Conservation (phyloP, 1,140 invertebrate genomes). For the Lordiphosa mommai region DNA sequence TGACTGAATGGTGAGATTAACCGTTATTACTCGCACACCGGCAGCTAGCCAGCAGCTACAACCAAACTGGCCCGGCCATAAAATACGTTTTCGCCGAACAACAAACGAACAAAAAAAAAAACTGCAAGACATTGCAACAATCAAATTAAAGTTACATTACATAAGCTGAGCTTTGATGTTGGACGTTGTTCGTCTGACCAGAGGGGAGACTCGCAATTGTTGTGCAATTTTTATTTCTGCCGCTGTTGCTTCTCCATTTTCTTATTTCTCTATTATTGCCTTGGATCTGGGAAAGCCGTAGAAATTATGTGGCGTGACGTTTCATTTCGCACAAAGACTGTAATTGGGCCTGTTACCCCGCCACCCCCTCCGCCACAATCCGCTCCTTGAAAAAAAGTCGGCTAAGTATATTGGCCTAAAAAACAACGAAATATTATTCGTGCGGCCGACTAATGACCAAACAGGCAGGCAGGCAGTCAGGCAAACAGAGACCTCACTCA, state of each 20-base stretch:
- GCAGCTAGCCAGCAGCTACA: slow-evolving; percentile 7
- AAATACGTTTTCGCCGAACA: slow-evolving; percentile 42
- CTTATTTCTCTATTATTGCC: slow-evolving; percentile 10
- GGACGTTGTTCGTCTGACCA: neutral
- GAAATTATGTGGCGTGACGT: slow-evolving; percentile 77
- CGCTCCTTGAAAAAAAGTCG: slow-evolving; percentile 27
- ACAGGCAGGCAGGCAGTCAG: slow-evolving; percentile 11
- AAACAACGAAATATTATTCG: slow-evolving; percentile 7
- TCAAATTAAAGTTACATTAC: slow-evolving; percentile 75
- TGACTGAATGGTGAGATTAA: slow-evolving; percentile 8
- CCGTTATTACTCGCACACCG: slow-evolving; percentile 18
- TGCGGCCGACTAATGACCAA: slow-evolving; percentile 29
- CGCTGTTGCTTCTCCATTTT: slow-evolving; percentile 32
- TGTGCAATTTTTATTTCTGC: slow-evolving; percentile 55
- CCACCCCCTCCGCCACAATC: neutral
- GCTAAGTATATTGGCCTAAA: slow-evolving; percentile 62
- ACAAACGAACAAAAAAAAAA: slow-evolving; percentile 31
- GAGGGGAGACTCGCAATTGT: slow-evolving; percentile 54
- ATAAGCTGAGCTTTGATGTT: slow-evolving; percentile 33
- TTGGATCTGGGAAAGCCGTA: slow-evolving; percentile 56
- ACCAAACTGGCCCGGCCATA: slow-evolving; percentile 30
- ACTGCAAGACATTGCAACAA: slow-evolving; percentile 75
- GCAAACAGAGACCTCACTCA: slow-evolving; percentile 10
- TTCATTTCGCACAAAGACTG: slow-evolving; percentile 74
- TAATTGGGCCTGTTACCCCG: slow-evolving; percentile 51